Conservation (phyloP, 2,888 invertebrate genomes). For the Acanthopleura granulata region DNA sequence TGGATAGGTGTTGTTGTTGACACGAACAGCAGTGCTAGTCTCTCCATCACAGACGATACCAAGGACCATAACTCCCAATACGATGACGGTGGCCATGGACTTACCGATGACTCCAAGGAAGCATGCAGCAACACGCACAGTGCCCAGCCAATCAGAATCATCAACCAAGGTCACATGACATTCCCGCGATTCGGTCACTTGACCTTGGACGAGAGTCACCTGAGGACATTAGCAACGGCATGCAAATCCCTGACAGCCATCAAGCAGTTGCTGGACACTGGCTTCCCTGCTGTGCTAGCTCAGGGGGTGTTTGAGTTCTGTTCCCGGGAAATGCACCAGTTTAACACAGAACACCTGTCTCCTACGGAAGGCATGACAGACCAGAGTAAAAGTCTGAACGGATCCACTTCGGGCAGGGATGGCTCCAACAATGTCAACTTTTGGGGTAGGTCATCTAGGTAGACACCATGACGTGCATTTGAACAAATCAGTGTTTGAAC, state of each 20-base stretch:
- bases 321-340: constrained; percentile 54
- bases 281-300: constrained; percentile 73
- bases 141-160: neutral
- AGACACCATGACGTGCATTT: neutral
- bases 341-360: constrained; percentile 42
- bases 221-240: constrained; percentile 83
- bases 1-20: constrained; percentile 75
- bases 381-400: constrained; percentile 45
- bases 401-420: constrained; percentile 25
- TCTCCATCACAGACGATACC: constrained; percentile 76
- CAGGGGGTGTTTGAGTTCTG: constrained; percentile 67
- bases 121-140: constrained; percentile 38
- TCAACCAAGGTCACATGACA: constrained; percentile 21
- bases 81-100: constrained; percentile 32
- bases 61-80: constrained; percentile 60
- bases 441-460: constrained; percentile 9
- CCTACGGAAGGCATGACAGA: constrained; percentile 48
- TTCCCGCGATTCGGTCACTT: constrained; percentile 55
- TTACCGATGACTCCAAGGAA: constrained; percentile 71
- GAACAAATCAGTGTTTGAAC: too few species aligned
- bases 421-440: constrained; percentile 10
- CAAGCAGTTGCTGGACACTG: constrained; percentile 82
- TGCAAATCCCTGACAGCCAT: constrained; percentile 86
- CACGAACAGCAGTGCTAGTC: constrained; percentile 70
- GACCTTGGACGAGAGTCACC: constrained; percentile 71